phyloP scores from a whole-genome alignment of 2,888 invertebrate genomes.

The Microdon myrmicae region DNA sequence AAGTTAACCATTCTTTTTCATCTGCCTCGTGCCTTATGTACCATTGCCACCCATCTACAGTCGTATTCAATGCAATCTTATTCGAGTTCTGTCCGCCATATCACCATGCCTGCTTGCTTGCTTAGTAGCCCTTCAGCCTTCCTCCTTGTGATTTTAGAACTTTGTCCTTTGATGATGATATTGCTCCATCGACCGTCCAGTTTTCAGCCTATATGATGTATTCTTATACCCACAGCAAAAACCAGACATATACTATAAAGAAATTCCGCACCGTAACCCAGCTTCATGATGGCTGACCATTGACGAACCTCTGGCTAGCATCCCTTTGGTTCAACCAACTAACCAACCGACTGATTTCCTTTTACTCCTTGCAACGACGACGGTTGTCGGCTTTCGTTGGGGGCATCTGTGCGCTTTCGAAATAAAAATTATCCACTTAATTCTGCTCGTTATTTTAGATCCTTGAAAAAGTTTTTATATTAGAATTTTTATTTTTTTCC shows the following conservation, averaged over 20 bases:
- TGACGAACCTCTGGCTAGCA: slow-evolving; percentile 23
- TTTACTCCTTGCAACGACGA: too few relatives aligned
- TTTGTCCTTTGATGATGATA: slow-evolving; percentile 43
- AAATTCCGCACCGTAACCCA: slow-evolving; percentile 5
- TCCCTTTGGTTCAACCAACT: slow-evolving; percentile 20
- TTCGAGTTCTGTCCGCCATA: slow-evolving; percentile 36
- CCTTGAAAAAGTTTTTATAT: slow-evolving; percentile 54
- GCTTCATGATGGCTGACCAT: slow-evolving; percentile 33
- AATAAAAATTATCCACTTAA: slow-evolving; percentile 55
- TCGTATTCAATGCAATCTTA: slow-evolving; percentile 19
- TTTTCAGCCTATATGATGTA: slow-evolving; percentile 31
- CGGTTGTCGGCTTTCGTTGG: slow-evolving; percentile 3
- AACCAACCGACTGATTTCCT: slow-evolving; percentile 21
- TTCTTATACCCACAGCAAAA: slow-evolving; percentile 1
- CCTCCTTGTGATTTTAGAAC: slow-evolving; percentile 20
- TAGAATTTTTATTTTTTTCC: slow-evolving; percentile 35
- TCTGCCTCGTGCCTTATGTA: slow-evolving; percentile 4
- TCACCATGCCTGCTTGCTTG: too few relatives aligned
- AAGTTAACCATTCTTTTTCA: slow-evolving; percentile 44
- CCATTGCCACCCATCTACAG: background rate
- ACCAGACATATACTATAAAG: background rate
- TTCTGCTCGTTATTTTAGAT: slow-evolving; percentile 55
- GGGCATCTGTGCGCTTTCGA: slow-evolving; percentile 47
- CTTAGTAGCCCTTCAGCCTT: slow-evolving; percentile 26
- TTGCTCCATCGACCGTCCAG: slow-evolving; percentile 31